Conservation (phyloP, 1,140 invertebrate genomes). For the Drosophila pectinifera region DNA sequence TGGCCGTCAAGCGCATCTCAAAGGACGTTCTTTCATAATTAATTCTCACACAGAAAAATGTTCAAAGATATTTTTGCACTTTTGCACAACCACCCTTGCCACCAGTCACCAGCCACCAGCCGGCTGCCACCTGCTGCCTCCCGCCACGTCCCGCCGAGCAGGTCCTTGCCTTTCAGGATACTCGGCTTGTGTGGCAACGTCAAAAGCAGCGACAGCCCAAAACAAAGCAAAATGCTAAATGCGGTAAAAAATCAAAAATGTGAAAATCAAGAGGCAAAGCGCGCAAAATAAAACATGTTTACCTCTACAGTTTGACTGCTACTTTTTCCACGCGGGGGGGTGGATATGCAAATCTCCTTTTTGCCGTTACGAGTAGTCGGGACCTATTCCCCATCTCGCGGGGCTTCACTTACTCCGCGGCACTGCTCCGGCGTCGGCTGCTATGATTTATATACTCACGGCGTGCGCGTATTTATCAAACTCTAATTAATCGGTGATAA, state of each 20-base stretch:
- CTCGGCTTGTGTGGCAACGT: slow-evolving; percentile 55
- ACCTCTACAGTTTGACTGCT: slow-evolving; percentile 47
- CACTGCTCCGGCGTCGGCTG: slow-evolving; percentile 23
- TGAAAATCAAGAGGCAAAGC: slow-evolving; percentile 55
- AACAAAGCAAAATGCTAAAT: slow-evolving; percentile 54
- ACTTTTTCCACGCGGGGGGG: slow-evolving; percentile 26
- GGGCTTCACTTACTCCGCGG: slow-evolving; percentile 1
- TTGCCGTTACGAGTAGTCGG: not conserved
- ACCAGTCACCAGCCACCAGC: not conserved
- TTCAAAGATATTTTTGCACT: slow-evolving; percentile 76
- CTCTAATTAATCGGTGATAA: slow-evolving; percentile 85
- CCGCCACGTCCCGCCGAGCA: not conserved
- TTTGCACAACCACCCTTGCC: slow-evolving; percentile 26
- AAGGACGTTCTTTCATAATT: slow-evolving; percentile 71
- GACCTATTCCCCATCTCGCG: not conserved
- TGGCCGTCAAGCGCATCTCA: slow-evolving; percentile 53
- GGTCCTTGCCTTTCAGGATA: slow-evolving; percentile 17
- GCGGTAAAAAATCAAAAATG: slow-evolving; percentile 59
- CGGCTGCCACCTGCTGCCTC: slow-evolving; percentile 7
- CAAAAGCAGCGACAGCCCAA: slow-evolving; percentile 66
- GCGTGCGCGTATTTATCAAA: slow-evolving; percentile 85
- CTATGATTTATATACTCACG: slow-evolving; percentile 84
- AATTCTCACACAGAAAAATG: slow-evolving; percentile 71
- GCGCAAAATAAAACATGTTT: slow-evolving; percentile 61
- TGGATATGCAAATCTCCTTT: slow-evolving; percentile 61